Percentiles rank a stretch among this genome's conserved stretches.
These are phyloP conservation scores for Nothobranchius furzeri DNA, from an alignment of 2,113 vertebrate species.

Conservation along the genomic window DNA sequence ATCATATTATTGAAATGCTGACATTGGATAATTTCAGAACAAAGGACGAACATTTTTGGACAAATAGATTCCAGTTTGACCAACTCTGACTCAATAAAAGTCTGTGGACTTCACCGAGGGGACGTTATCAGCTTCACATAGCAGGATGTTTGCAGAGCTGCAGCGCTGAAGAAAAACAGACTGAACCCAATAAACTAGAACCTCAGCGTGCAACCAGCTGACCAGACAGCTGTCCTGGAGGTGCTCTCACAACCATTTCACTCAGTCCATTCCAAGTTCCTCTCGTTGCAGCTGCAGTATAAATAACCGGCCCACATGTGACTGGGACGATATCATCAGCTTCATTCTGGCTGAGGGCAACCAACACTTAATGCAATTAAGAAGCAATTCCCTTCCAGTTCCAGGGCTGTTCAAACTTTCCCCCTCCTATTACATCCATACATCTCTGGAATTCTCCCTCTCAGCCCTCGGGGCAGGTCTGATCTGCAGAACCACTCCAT, in stretches of 20 bases:
- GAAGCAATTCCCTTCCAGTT: slow-evolving; percentile 29
- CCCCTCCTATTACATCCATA: slow-evolving; percentile 19
- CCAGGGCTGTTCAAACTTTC: slow-evolving; percentile 28
- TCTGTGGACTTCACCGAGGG: too few species aligned
- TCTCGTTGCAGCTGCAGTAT: slow-evolving; percentile 49
- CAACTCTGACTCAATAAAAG: too few species aligned
- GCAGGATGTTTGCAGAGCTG: not conserved
- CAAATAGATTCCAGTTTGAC: too few species aligned
- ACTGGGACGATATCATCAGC: slow-evolving; percentile 37
- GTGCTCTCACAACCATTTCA: slow-evolving; percentile 38
- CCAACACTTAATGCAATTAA: slow-evolving; percentile 43
- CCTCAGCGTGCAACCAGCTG: slow-evolving; percentile 16
- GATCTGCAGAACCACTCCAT: slow-evolving; percentile 33
- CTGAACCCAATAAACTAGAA: slow-evolving; percentile 8
- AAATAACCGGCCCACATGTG: slow-evolving; percentile 50
- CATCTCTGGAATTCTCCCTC: slow-evolving; percentile 29
- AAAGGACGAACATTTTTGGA: too few species aligned
- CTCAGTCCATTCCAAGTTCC: slow-evolving; percentile 33
- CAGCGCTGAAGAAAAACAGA: not conserved
- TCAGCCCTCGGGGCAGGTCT: slow-evolving; percentile 39
- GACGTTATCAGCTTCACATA: not conserved
- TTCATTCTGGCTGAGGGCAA: slow-evolving; percentile 29
- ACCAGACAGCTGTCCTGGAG: slow-evolving; percentile 44
- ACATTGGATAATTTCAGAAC: too few species aligned
- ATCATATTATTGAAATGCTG: too few species aligned